Percentiles rank a stretch among this genome's conserved stretches.
These are phyloP conservation scores for Theonella swinhoei DNA, from an alignment of 37 sponge, comb jelly and placozoan species.

Conservation along the genomic window DNA sequence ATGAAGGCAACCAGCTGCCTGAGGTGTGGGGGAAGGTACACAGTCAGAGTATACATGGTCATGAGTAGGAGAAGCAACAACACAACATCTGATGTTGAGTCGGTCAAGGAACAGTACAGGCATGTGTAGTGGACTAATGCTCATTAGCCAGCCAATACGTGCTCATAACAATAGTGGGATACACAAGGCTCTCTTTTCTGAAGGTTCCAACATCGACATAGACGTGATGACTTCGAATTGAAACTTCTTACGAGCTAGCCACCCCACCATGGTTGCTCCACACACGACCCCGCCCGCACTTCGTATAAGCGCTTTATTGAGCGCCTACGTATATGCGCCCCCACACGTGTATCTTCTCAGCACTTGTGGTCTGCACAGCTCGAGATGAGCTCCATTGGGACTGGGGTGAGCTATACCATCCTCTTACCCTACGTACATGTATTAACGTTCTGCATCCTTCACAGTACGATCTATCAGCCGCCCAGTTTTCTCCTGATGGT, in stretches of 20 bases:
- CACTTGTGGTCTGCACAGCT: no score
- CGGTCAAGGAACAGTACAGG: background rate
- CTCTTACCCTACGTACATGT: no score
- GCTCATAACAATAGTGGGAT: slow-evolving; percentile 25
- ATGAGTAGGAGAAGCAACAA: slow-evolving; percentile 35
- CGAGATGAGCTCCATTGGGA: slow-evolving; percentile 93
- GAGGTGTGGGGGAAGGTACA: slow-evolving; percentile 56
- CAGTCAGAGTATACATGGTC: slow-evolving; percentile 49
- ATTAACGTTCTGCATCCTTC: background rate
- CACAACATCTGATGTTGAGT: slow-evolving; percentile 25
- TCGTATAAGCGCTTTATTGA: background rate
- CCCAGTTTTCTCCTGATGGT: slow-evolving; percentile 97
- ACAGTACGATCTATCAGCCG: slow-evolving; percentile 94
- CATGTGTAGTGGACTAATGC: background rate
- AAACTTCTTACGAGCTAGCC: slow-evolving; percentile 27
- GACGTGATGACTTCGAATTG: slow-evolving; percentile 19
- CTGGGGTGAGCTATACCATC: slow-evolving; percentile 83
- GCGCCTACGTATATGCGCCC: no score
- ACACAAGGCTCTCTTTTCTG: slow-evolving; percentile 47
- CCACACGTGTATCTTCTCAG: background rate
- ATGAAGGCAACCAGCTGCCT: slow-evolving; percentile 9
- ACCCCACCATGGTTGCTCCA: background rate
- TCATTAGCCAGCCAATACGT: background rate
- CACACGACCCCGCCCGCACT: background rate
- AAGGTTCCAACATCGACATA: slow-evolving; percentile 50